Evolutionary conservation across 2,797 vertebrate genomes (phyloP), one percentile per base, ranked within the genome.

Genomic region (Leptodactylus fallax): DNA sequence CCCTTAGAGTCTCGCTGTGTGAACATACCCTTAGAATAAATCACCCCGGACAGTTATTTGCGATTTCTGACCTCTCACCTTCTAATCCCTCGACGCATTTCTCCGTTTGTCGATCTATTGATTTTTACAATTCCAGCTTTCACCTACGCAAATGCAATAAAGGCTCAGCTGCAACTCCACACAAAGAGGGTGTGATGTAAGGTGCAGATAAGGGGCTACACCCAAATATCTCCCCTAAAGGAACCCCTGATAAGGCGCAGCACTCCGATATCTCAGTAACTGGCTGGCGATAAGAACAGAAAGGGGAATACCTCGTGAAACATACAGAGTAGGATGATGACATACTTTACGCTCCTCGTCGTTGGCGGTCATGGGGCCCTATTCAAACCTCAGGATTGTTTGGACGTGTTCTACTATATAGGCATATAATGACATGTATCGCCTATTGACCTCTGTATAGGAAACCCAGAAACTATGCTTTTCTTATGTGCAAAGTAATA

Each of bases 191-290:
- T 49, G 17, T 17, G 27, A 56, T 25, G 79, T 72, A 81, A 49
- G 16, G 16, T 45, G 21, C 6, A 86, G 78, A 87, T 87, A 87
- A 81, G 51, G n/a, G 7, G 53, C 71, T 49, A 56, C 85, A 87
- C 85, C 85, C 79, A 63, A 56, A 61, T 17, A 58, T 51, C 74
- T 27, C 67, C 25, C 51, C 1, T 25, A 51, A 56, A 60, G 63
- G n/a, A 14, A 8, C 53, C 53, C 7, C 45, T 12, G 85, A 87
- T 87, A 87, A 81, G 78, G 45, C 16, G n/a, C n/a, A 53, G 7
- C 14, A n/a, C 27, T 12, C 16, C 21, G 21, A 80, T 47, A 27
- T 13, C 45, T 51, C 63, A 27, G 17, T 79, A 25, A 11, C 27
- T 27, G 63, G 8, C 3, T 12, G 21, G 65, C 6, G 81, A 83